These are phyloP conservation scores for Bilobella aurantiaca DNA, from an alignment of 1,140 invertebrate genomes.

Conservation along the genomic window DNA sequence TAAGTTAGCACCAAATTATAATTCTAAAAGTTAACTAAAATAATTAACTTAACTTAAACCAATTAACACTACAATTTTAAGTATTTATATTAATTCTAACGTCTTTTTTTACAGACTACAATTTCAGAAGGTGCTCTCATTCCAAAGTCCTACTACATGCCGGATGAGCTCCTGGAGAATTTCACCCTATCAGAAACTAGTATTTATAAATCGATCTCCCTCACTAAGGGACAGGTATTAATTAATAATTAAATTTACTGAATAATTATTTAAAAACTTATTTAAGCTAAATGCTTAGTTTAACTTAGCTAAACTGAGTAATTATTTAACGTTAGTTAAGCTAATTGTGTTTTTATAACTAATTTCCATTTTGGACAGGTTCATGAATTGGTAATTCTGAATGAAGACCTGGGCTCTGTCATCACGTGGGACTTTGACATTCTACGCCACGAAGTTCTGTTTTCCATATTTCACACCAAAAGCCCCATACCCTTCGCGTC, in stretches of 20 bases:
- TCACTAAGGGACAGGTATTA: conserved; percentile 51
- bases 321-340: no score
- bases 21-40: neutral
- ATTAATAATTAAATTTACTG: neutral
- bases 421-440: conserved; percentile 97
- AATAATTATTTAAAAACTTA: no score
- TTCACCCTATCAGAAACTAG: conserved; percentile 55
- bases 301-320: no score
- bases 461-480: conserved; percentile 35
- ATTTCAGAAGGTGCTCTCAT: conserved; percentile 78
- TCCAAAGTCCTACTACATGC: conserved; percentile 77
- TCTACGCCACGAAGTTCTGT: conserved; percentile 47
- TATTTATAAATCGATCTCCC: conserved; percentile 58
- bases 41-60: neutral
- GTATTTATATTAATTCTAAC: no score
- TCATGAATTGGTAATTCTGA: conserved; percentile 72
- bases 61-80: neutral
- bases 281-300: no score
- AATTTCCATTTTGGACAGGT: conserved; percentile 45
- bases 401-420: conserved; percentile 73
- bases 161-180: conserved; percentile 51
- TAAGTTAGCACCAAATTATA: neutral
- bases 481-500: conserved; percentile 34
- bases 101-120: conserved; percentile 51
- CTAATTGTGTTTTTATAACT: no score